Evolutionary conservation across 2,797 vertebrate genomes (phyloP), one percentile per base, ranked within the genome.

Genomic region (Gallinago solitaria): DNA sequence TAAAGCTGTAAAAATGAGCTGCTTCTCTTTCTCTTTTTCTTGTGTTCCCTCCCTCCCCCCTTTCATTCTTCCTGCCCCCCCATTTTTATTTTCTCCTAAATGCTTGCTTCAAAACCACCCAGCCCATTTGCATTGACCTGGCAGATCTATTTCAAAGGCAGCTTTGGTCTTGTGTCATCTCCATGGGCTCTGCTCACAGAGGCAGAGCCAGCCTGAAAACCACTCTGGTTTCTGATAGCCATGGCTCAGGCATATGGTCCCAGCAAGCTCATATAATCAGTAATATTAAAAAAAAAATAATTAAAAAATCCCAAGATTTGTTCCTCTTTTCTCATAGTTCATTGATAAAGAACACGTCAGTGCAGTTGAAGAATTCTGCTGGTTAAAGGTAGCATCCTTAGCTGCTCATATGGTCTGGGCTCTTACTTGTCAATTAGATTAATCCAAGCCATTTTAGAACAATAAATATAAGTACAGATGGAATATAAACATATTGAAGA

Each of bases 321-420:
- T 33, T 91, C 71, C 61, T 70, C 51, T 48, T 59, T 83, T 75
- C 68, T 94, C 48, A 41, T 57, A 16, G 83, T 83, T 94, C 96
- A 77, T 63, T 91, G 95, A 90, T 69, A 85, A 76, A 89, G 89
- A 90, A 71, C 61, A 12, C 70, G 64, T 71, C 81, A 95, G 65
- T 51, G 57, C 3, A 4, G 80, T 7, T 76, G 94, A 82, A 87
- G 85, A 87, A 86, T 93, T 95, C 93, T 91, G 91, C 94, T 95
- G 85, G 85, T 86, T 94, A 90, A 95, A 96, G 94, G 93, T 94
- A 91, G 84, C 93, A 95, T 89, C 90, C 91, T 92, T 90, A 87
- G 88, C 86, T 96, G 93, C 86, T 96, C 73, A 81, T 85, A 87
- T 77, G 79, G 67, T 95, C 73, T 15, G 37, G 95, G 84, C 28